Base-by-base conservation (phyloP, 2,113 vertebrate species). In the Callorhinus ursinus region DNA sequence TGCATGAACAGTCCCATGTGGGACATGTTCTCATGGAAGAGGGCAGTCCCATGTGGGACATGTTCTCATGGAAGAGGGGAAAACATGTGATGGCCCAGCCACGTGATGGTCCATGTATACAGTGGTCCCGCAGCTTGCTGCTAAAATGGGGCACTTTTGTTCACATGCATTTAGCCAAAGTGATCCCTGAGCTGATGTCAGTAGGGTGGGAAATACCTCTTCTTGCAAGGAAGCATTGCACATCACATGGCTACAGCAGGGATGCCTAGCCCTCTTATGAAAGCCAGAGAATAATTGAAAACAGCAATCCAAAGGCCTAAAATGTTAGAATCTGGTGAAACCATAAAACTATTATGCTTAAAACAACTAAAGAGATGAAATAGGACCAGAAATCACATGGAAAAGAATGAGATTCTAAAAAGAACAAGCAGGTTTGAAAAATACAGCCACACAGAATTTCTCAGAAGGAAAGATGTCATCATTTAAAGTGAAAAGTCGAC, bases 191-290 rank as follows among this genome's bases (percentile, higher is more conserved):
- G 26, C 22, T 7, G 46, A 46, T 1, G 14, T 49, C 33, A 8
- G 8, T 4, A 26, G 24, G 7, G 4, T 12, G 1, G 0, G 3
- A n/a, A 28, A 2, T 26, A 3, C 6, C 24, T 55, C 5, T 39
- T 24, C 42, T 42, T 49, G 8, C 26, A 7, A 14, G 6, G 21
- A 9, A 3, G 13, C 7, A 3, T 4, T 9, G 22, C 15, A 12
- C 24, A 3, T 33, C 28, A 16, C 22, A 0, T 2, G 9, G 31
- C 55, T 26, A 26, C 9, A 19, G 31, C 74, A 72, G 49, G 69
- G 26, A 18, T 2, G 0, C 6, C 2, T 1, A 2, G 19, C 7
- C 24, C 72, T 61, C 53, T 39, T 18, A 16, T 0, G 4, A 5
- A 85, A 49, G 9, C 31, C 63, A 79, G 61, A 18, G 22, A 51